A percentile compares a stretch with the other conserved stretches of the same genome.
phyloP scores from a whole-genome alignment of 2,797 vertebrate species.

The Bovichtus variegatus region DNA sequence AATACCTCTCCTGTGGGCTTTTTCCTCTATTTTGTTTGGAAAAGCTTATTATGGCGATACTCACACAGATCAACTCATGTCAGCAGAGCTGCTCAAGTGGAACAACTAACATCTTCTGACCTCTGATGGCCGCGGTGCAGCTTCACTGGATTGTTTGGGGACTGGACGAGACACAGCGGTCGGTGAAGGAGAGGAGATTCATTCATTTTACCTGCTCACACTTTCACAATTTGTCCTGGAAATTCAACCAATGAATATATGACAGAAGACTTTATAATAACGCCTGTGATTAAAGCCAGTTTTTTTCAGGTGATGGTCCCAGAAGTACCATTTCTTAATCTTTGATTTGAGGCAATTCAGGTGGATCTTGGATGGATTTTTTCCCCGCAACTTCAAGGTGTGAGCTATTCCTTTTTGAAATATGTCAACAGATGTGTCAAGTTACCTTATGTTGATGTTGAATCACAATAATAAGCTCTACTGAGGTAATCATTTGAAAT shows the following conservation, averaged over 20 bases:
- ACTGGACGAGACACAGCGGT: background rate
- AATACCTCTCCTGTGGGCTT: background rate
- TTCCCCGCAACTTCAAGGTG: background rate
- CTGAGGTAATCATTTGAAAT: background rate
- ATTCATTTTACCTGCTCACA: slow-evolving; percentile 2
- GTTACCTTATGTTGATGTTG: slow-evolving; percentile 9
- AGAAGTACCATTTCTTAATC: background rate
- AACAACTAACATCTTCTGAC: slow-evolving; percentile 5
- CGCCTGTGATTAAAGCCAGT: background rate
- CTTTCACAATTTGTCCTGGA: background rate
- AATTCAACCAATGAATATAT: background rate
- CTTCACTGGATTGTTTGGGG: background rate
- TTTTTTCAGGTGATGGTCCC: background rate
- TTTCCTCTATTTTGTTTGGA: background rate
- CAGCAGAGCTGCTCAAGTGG: background rate
- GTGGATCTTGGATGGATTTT: background rate
- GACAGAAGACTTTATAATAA: background rate
- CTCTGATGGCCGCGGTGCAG: background rate
- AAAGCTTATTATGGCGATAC: background rate
- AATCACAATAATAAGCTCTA: background rate
- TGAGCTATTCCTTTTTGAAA: background rate
- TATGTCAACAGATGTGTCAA: background rate
- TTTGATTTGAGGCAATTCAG: background rate
- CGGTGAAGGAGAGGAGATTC: background rate
- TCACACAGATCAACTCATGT: background rate